These are phyloP conservation scores for Parotocinclus haroldoi DNA, from an alignment of 2,797 vertebrate genomes.

Conservation along the genomic window DNA sequence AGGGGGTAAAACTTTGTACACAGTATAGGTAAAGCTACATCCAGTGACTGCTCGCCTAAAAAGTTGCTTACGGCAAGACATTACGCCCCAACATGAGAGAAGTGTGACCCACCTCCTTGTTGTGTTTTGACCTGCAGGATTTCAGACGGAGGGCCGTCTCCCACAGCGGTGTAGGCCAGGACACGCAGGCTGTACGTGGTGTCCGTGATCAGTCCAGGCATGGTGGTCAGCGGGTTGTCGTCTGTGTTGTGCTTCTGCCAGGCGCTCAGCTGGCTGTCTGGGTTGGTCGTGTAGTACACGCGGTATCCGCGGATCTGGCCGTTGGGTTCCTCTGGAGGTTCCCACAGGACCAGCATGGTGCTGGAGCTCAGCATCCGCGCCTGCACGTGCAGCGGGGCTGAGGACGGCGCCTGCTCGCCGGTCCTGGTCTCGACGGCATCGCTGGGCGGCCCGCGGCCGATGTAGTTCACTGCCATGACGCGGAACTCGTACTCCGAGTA, in stretches of 20 bases:
- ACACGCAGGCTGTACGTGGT: slow-evolving; percentile 90
- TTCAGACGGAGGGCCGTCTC: slow-evolving; percentile 88
- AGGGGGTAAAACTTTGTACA: too few species aligned
- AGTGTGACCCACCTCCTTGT: slow-evolving; percentile 80
- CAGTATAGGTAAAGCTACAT: too few species aligned
- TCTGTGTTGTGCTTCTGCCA: slow-evolving; percentile 94
- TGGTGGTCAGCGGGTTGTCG: slow-evolving; percentile 81
- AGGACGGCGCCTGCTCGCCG: slow-evolving; percentile 92
- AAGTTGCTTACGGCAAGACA: too few species aligned
- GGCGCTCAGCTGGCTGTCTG: slow-evolving; percentile 73
- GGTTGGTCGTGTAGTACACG: slow-evolving; percentile 82
- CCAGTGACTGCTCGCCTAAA: too few species aligned
- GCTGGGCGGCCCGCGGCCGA: slow-evolving; percentile 87
- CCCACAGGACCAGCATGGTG: slow-evolving; percentile 95
- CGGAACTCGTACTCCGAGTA: slow-evolving; percentile 92
- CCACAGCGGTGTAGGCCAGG: slow-evolving; percentile 89
- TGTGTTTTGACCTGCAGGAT: slow-evolving; percentile 92
- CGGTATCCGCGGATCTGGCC: slow-evolving; percentile 89
- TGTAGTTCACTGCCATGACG: slow-evolving; percentile 90
- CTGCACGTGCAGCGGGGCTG: slow-evolving; percentile 85
- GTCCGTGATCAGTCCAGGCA: slow-evolving; percentile 82
- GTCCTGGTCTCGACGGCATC: slow-evolving; percentile 81
- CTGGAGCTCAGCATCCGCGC: slow-evolving; percentile 90
- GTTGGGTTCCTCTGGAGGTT: slow-evolving; percentile 91
- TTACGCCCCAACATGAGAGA: too few species aligned